Evolutionary conservation across 1,140 invertebrate species (phyloP), one percentile per base, ranked within the genome.

Genomic region (Cyclina sinensis): DNA sequence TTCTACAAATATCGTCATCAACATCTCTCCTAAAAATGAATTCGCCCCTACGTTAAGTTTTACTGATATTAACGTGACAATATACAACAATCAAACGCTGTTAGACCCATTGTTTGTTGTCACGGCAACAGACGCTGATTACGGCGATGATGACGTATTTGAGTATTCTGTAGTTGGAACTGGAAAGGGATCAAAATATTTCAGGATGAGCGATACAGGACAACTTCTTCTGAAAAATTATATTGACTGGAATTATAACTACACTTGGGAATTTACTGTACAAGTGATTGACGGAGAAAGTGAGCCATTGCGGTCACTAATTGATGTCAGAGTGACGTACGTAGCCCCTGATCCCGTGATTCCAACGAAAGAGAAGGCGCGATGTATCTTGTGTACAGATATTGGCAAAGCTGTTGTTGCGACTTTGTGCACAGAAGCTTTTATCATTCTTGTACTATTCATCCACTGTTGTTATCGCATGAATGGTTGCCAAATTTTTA

Each of bases 221-320:
- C 1, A 57, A 16, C 48, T 79, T 46, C 57, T 48, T 59, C 18
- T 79, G 21, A 9, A 1, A 0, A 21, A 54, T 16, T 59, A 79
- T 24, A 35, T 79, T 0, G 18, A 30, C 27, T 79, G 46, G 46
- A 57, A 35, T 1, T 79, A 79, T 27, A 57, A 79, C 32, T 54
- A 54, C 24, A 79, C 76, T 51, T 79, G 18, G 30, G 30, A 32
- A 37, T 79, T 79, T n/a, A 79, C 76, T 5, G 30, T 79, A 0
- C 4, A 57, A 59, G 76, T 79, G 1, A 51, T 48, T 0, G 76
- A 79, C 24, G 76, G 76, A 0, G 76, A 79, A 39, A 21, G 0
- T 30, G 32, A 59, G 7, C 39, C 76, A 11, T 18, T 32, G 5
- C 7, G 0, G 11, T 54, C 76, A 37, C 46, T 11, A 9, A 16